These are phyloP conservation scores for Epizoanthus rinbou DNA, from an alignment of 92 coral and sea anemone species.

Conservation along the genomic window DNA sequence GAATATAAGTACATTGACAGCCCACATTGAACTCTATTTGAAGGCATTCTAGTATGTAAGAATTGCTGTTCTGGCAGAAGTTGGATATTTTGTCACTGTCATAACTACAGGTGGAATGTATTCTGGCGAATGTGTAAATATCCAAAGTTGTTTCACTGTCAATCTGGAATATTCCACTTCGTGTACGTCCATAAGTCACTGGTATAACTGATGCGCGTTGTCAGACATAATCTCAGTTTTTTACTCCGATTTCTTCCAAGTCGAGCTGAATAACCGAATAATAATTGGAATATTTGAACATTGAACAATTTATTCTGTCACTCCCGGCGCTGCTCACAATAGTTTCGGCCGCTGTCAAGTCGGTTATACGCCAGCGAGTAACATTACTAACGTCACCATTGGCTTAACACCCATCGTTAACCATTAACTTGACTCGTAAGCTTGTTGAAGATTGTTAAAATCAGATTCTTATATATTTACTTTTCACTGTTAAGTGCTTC, in stretches of 20 bases:
- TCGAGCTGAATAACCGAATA: neutral
- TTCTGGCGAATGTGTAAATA: too few relatives aligned
- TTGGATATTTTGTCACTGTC: too few relatives aligned
- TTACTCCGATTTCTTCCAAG: neutral
- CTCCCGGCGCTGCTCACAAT: neutral
- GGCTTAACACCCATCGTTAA: neutral
- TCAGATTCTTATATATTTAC: constrained; percentile 19
- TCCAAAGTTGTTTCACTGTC: too few relatives aligned
- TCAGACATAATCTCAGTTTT: neutral
- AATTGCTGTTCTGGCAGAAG: too few relatives aligned
- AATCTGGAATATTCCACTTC: too few relatives aligned
- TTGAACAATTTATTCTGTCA: too few relatives aligned
- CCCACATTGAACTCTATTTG: too few relatives aligned
- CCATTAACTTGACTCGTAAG: neutral
- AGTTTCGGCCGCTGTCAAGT: neutral
- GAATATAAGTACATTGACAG: too few relatives aligned
- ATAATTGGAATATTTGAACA: neutral
- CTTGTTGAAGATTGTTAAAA: neutral
- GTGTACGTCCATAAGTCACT: neutral
- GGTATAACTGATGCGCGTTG: neutral
- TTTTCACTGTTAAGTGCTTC: constrained; percentile 96
- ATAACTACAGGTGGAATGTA: too few relatives aligned
- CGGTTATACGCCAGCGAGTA: neutral
- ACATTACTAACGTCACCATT: neutral
- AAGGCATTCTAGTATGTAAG: too few relatives aligned